Base-by-base conservation (phyloP, 2,888 invertebrate genomes). In the Machimus atricapillus region DNA sequence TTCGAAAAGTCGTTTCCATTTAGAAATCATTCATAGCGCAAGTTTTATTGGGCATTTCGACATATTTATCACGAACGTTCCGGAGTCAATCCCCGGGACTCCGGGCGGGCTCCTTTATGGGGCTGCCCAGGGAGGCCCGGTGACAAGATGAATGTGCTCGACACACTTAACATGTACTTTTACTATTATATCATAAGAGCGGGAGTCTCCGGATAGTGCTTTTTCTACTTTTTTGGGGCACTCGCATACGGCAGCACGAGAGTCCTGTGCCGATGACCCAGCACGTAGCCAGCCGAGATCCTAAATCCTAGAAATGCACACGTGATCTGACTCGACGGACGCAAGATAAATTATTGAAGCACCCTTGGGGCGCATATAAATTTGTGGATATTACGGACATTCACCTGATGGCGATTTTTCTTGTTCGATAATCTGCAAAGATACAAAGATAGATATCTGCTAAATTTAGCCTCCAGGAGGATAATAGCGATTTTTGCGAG, bases 381-480 rank as follows among this genome's bases (percentile, higher is more conserved):
- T 85, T 85, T 85, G 85, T 46, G 43, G 85, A 85, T 85, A 74
- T 74, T 85, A 74, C 85, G 85, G 46, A 43, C 74, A 85, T 85
- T 85, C 85, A 85, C 85, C 85, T 85, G 85, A 85, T 85, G 85
- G 85, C 37, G 74, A 85, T 85, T 85, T 85, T 85, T 85, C 85
- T 43, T 85, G 74, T 73, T 85, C 85, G 85, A 85, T 85, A 85
- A 85, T 85, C 85, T 85, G 74, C 43, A 85, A 74, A 85, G 85
- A 85, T 85, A 43, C 31, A 85, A 74, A 85, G 85, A 85, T 85
- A 43, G 74, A 85, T 82, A 58, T 85, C 31, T n/a, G 43, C 31
- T 46, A n/a, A 85, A 5, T 19, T 19, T 7, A 16, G 52, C 52
- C 52, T 52, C n/a, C 16, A 52, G 85, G 46, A 31, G 66, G 27